Evolutionary conservation across 2,113 vertebrate species (phyloP).

Genomic region (Mus spicilegus): DNA sequence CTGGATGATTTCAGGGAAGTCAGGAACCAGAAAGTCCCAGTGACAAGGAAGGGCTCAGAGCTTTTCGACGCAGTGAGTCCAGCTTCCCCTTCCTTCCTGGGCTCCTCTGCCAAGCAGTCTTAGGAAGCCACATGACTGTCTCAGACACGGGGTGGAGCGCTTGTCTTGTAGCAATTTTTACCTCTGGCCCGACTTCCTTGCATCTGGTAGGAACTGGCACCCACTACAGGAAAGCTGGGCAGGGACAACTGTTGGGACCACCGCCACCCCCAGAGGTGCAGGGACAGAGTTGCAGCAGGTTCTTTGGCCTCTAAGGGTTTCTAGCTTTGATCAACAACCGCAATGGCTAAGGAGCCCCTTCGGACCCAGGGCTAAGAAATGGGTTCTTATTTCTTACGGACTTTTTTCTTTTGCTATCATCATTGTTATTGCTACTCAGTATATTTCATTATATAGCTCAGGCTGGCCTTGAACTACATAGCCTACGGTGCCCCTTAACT

Average conservation of each 20-base stretch:
- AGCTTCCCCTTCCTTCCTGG: conserved; percentile 20
- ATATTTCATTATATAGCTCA: not conserved
- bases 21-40: conserved; percentile 4
- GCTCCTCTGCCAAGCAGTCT: not conserved
- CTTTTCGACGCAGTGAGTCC: not conserved
- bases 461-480: not conserved
- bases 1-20: conserved; percentile 58
- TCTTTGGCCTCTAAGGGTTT: not conserved
- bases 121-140: not conserved
- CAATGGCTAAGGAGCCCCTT: not conserved
- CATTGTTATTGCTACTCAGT: not conserved
- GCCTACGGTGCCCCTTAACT: not conserved
- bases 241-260: not conserved
- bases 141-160: not conserved
- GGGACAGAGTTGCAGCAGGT: not conserved
- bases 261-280: not conserved
- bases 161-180: not conserved
- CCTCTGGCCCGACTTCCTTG: not conserved
- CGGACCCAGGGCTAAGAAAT: not conserved
- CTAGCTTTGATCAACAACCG: not conserved
- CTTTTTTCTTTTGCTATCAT: not conserved
- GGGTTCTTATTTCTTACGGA: not conserved
- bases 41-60: not conserved
- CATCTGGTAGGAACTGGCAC: not conserved
- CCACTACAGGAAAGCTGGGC: not conserved